Evolutionary conservation across 2,888 invertebrate species (phyloP).

Genomic region (Cinara cedri): DNA sequence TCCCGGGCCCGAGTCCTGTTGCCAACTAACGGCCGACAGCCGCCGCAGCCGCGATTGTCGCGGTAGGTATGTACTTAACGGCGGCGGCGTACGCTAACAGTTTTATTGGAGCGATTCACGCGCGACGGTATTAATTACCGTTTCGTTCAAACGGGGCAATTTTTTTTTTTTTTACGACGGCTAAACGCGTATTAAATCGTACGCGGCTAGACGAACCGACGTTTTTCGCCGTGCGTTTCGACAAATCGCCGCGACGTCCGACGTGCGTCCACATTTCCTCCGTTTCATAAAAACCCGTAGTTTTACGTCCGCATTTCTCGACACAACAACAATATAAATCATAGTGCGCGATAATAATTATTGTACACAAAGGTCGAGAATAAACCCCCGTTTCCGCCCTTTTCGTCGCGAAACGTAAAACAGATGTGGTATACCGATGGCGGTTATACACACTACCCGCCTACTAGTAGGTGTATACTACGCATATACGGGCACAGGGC

Average conservation of each 20-base stretch:
- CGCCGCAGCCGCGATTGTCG: neutral
- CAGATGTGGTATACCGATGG: too few species aligned
- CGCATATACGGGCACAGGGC: too few species aligned
- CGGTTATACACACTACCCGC: too few species aligned
- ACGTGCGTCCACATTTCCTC: too few species aligned
- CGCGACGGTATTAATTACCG: slow-evolving; percentile 38
- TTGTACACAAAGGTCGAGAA: slow-evolving; percentile 29
- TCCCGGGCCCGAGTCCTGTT: neutral
- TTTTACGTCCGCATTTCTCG: neutral
- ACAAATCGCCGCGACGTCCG: too few species aligned
- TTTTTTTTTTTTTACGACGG: too few species aligned
- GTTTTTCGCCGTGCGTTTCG: neutral
- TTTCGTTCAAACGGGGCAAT: slow-evolving; percentile 39
- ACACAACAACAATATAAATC: neutral
- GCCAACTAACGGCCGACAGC: slow-evolving; percentile 16
- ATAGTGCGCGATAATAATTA: neutral
- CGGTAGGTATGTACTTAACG: slow-evolving; percentile 23
- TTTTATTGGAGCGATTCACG: slow-evolving; percentile 42
- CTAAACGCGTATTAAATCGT: neutral
- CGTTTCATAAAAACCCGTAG: too few species aligned
- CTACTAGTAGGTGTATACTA: too few species aligned
- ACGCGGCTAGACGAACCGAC: slow-evolving; percentile 25
- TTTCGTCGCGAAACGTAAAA: neutral
- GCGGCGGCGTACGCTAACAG: slow-evolving; percentile 40
- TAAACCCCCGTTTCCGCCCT: slow-evolving; percentile 52